Percentiles rank a stretch among this genome's conserved stretches.
phyloP scores from a whole-genome alignment of 1,140 invertebrate genomes.

The Zaprionus africanus region DNA sequence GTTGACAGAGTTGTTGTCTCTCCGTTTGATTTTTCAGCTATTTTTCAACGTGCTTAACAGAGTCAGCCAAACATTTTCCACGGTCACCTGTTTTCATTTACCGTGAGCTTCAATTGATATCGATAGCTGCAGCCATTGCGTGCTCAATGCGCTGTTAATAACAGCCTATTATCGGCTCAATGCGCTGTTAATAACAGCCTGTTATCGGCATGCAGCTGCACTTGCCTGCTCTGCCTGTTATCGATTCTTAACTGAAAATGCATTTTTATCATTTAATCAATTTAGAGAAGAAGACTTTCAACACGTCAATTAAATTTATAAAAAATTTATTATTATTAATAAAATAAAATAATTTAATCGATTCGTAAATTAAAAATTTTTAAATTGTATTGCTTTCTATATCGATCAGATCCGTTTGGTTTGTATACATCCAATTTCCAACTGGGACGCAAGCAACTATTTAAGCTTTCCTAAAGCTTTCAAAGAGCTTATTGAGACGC shows the following conservation, averaged over 20 bases:
- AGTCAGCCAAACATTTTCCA: background rate
- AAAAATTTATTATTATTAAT: background rate
- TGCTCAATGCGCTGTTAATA: background rate
- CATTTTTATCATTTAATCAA: background rate
- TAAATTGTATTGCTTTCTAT: background rate
- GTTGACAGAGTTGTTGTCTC: constrained; percentile 24
- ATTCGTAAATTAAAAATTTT: background rate
- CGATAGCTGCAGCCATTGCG: background rate
- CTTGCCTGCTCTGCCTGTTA: too few species aligned
- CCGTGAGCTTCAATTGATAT: background rate
- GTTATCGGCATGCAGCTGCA: background rate
- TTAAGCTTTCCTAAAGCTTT: constrained; percentile 42
- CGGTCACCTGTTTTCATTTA: constrained; percentile 11
- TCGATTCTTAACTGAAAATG: too few species aligned
- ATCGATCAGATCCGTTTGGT: background rate
- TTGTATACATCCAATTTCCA: background rate
- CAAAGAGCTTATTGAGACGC: background rate
- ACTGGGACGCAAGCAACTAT: background rate
- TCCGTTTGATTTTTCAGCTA: constrained; percentile 9
- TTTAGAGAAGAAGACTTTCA: background rate
- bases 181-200: background rate
- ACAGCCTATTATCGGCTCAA: background rate
- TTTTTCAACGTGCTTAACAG: constrained; percentile 17
- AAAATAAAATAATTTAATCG: background rate
- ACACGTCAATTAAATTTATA: too few species aligned